Evolutionary conservation across 2,797 vertebrate genomes (phyloP), one percentile per base, ranked within the genome.

Genomic region (Schizopygopsis malacanthus): DNA sequence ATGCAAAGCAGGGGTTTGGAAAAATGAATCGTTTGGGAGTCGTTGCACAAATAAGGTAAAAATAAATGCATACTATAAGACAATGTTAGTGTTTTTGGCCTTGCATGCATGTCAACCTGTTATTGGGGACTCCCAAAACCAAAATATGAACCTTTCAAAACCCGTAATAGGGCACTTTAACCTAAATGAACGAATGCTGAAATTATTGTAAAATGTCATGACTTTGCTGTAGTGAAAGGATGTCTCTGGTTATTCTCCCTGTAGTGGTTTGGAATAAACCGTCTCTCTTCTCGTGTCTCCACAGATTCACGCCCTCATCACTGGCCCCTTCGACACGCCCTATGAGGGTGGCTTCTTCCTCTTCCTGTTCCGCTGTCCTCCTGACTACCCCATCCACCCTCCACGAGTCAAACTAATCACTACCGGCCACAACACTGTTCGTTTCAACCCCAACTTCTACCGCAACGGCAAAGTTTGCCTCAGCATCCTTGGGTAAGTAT

Each of bases 371-470:
- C 98, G 98, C 94, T 99, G 98, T 93, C 98, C 98, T 77, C 98
- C 98, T 0, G 97, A 99, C 93, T 99, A 99, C 90, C 98, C 98
- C 87, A 99, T 99, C 94, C 98, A 99, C 94, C 98, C 98, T 0
- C 98, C 98, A 4, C 92, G 98, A 52, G 98, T 99, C 90, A 99
- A 99, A 93, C 96, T 99, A 85, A 97, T 99, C 95, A 99, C 98
- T 91, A 99, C 98, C 0, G 98, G 98, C 77, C 98, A 98, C 94
- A 99, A 99, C 95, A 99, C 96, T 6, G 98, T 99, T 87, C 96
- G 98, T 88, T 99, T 99, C 95, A 99, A 99, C 94, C 98, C 98
- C 92, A 99, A 99, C 96, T 99, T 99, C 93, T 99, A 99, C 96
- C 97, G 98, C 90, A 99, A 99, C 82, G 98, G 98, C 92, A 99